Evolutionary conservation across 2,888 invertebrate genomes (phyloP).

Genomic region (Drosophila neonasuta): DNA sequence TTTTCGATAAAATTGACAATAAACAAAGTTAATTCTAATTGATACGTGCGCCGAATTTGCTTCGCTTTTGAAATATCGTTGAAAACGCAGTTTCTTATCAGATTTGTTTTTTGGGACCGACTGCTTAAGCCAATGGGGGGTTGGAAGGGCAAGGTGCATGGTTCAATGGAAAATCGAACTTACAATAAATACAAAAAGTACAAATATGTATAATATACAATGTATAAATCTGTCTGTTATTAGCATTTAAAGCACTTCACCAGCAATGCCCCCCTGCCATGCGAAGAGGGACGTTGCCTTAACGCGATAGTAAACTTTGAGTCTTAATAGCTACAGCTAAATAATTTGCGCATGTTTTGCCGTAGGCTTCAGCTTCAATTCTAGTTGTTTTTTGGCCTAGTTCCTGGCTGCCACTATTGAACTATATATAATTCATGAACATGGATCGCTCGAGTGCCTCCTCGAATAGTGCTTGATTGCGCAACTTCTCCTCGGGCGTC

Average conservation of each 20-base stretch:
- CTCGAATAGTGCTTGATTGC: conserved; percentile 80
- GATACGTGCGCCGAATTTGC: conserved; percentile 5
- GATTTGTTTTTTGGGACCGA: conserved; percentile 20
- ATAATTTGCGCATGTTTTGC: conserved; percentile 61
- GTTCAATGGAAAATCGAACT: conserved; percentile 42
- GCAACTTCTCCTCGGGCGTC: conserved; percentile 77
- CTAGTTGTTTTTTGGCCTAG: conserved; percentile 37
- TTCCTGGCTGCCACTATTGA: background rate
- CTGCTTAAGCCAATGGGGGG: conserved; percentile 27
- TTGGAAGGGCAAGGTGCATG: conserved; percentile 1
- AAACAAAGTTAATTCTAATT: conserved; percentile 35
- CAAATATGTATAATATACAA: conserved; percentile 72
- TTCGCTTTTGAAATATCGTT: conserved; percentile 43
- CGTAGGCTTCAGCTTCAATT: conserved; percentile 31
- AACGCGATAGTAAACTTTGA: conserved; percentile 68
- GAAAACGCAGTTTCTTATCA: conserved; percentile 15
- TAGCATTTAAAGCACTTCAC: conserved; percentile 70
- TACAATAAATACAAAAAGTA: conserved; percentile 75
- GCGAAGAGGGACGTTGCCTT: conserved; percentile 16
- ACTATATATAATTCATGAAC: conserved; percentile 71
- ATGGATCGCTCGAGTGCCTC: conserved; percentile 82
- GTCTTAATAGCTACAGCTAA: conserved; percentile 64
- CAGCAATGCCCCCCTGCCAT: conserved; percentile 18
- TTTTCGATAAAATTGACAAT: conserved; percentile 43
- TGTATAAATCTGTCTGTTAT: conserved; percentile 66